A percentile compares a stretch with the other conserved stretches of the same genome.
phyloP scores from a whole-genome alignment of 1,140 invertebrate genomes.

The Bombus impatiens region DNA sequence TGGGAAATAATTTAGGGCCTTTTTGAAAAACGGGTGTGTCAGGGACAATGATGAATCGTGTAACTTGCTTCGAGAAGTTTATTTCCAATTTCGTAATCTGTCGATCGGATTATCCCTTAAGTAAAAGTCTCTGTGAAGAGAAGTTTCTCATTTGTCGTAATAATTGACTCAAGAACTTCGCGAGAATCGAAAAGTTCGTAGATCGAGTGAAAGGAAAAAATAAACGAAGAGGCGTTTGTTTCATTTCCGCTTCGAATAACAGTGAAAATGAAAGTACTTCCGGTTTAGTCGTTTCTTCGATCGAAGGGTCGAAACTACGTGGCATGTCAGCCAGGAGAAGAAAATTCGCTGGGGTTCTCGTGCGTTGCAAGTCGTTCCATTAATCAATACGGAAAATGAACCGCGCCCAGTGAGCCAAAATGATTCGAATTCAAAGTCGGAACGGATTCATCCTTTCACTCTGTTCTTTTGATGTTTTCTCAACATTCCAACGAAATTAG shows the following conservation, averaged over 20 bases:
- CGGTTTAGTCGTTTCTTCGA: slow-evolving; percentile 6
- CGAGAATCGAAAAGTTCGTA: background rate
- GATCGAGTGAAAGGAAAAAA: background rate
- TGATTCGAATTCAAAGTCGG: slow-evolving; percentile 9
- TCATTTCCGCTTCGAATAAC: slow-evolving; percentile 9
- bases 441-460: background rate
- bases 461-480: background rate
- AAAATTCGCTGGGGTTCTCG: background rate
- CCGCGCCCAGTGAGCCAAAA: background rate
- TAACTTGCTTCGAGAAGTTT: no score
- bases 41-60: no score
- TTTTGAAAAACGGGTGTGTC: no score
- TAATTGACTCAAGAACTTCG: background rate
- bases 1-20: no score
- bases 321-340: background rate
- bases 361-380: background rate
- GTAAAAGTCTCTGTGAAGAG: no score
- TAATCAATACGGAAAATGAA: slow-evolving; percentile 20
- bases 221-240: background rate
- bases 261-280: slow-evolving; percentile 20
- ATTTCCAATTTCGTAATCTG: no score
- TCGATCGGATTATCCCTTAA: no score
- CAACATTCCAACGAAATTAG: background rate
- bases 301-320: background rate
- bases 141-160: background rate